Conservation (phyloP, 2,797 vertebrate species). For the Pampus argenteus region DNA sequence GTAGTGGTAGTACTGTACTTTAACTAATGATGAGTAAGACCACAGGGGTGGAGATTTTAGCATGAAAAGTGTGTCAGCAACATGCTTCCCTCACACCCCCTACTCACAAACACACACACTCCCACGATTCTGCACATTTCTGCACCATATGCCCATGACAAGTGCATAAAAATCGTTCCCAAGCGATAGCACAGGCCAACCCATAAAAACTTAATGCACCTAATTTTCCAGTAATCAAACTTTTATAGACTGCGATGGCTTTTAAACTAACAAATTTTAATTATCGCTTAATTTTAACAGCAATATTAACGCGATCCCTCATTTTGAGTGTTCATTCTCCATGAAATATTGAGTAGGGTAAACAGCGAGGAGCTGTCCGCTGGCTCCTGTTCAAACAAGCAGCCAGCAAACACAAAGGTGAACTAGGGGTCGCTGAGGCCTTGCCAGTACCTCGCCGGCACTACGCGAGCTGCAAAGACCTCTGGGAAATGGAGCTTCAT, state of each 20-base stretch:
- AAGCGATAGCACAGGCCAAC: constrained; percentile 93
- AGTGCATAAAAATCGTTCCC: constrained; percentile 94
- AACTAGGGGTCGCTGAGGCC: constrained; percentile 71
- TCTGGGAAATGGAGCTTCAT: constrained; percentile 61
- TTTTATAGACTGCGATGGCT: constrained; percentile 98
- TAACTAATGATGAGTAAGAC: constrained; percentile 62
- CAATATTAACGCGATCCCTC: constrained; percentile 92
- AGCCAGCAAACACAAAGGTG: constrained; percentile 77
- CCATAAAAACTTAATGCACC: constrained; percentile 94
- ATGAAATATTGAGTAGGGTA: constrained; percentile 86
- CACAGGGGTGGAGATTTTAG: constrained; percentile 61
- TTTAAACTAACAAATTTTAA: constrained; percentile 99
- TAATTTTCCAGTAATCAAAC: constrained; percentile 99
- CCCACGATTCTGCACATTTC: constrained; percentile 58
- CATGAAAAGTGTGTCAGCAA: constrained; percentile 68
- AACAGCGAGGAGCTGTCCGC: constrained; percentile 76
- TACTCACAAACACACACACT: constrained; percentile 55
- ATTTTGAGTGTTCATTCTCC: constrained; percentile 87
- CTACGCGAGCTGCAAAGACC: constrained; percentile 46
- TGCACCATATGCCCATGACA: constrained; percentile 82
- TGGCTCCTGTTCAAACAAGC: constrained; percentile 72
- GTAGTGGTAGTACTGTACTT: constrained; percentile 29
- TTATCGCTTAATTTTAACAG: constrained; percentile 97
- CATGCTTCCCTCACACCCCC: constrained; percentile 44
- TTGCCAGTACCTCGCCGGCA: constrained; percentile 46